Conservation (phyloP, 2,797 vertebrate species). For the Sebastes itinus region DNA sequence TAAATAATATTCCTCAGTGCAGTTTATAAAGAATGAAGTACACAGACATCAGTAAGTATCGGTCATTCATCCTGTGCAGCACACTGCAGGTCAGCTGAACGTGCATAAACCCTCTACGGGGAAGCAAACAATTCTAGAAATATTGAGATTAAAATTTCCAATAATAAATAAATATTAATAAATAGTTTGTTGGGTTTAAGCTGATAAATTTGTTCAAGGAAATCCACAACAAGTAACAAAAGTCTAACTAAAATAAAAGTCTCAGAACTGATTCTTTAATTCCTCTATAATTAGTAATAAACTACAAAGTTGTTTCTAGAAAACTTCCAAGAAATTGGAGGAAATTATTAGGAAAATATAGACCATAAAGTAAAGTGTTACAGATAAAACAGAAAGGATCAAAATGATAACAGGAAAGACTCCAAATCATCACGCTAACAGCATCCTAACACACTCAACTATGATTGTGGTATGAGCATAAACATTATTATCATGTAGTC, state of each 20-base stretch:
- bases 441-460: neutral
- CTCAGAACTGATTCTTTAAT: neutral
- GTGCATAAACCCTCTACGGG: neutral
- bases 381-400: neutral
- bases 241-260: neutral
- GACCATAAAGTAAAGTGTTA: neutral
- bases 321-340: neutral
- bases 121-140: no score
- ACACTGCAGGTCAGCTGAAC: neutral
- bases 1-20: no score
- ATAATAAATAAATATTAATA: neutral
- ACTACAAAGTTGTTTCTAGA: neutral
- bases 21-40: no score
- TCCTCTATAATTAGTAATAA: neutral
- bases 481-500: neutral
- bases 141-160: fast-evolving
- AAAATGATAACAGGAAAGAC: neutral
- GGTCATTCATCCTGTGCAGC: neutral
- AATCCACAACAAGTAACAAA: neutral
- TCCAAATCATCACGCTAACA: neutral
- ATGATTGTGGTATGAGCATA: neutral
- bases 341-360: neutral
- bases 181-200: neutral
- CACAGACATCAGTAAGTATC: no score
- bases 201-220: neutral